Percentiles rank a stretch among this genome's conserved stretches.
Conservation (phyloP, 2,888 invertebrate genomes). For the Oligia fasciuncula region DNA sequence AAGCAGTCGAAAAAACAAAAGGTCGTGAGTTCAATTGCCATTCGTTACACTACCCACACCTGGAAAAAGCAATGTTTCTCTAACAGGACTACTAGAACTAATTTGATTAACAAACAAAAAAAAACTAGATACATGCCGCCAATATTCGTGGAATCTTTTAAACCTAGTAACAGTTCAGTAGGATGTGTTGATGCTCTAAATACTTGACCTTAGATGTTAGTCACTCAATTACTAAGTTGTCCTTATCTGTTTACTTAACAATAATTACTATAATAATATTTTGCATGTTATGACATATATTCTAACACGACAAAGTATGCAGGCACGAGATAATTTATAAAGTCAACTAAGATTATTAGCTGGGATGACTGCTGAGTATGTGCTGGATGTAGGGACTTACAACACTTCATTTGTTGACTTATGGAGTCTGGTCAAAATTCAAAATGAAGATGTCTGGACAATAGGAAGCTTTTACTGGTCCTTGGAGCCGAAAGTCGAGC, state of each 20-base stretch:
- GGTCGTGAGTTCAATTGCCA: not conserved
- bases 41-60: not conserved
- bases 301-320: slow-evolving; percentile 5
- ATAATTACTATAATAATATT: slow-evolving; percentile 1
- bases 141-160: slow-evolving; percentile 26
- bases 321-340: no score
- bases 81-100: not conserved
- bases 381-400: not conserved
- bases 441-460: not conserved
- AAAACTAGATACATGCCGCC: not conserved
- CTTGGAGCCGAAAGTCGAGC: not conserved
- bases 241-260: slow-evolving; percentile 46
- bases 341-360: not conserved
- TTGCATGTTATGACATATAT: slow-evolving; percentile 37
- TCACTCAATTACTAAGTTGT: slow-evolving; percentile 19
- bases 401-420: not conserved
- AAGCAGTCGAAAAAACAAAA: not conserved
- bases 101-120: not conserved
- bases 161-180: slow-evolving; percentile 11
- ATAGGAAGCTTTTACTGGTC: not conserved
- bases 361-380: not conserved
- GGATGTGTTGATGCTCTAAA: slow-evolving; percentile 46
- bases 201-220: slow-evolving; percentile 38
- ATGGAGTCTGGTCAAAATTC: not conserved
- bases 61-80: not conserved